phyloP scores from a whole-genome alignment of 2,888 invertebrate genomes.

The Leptinotarsa tumamoca region DNA sequence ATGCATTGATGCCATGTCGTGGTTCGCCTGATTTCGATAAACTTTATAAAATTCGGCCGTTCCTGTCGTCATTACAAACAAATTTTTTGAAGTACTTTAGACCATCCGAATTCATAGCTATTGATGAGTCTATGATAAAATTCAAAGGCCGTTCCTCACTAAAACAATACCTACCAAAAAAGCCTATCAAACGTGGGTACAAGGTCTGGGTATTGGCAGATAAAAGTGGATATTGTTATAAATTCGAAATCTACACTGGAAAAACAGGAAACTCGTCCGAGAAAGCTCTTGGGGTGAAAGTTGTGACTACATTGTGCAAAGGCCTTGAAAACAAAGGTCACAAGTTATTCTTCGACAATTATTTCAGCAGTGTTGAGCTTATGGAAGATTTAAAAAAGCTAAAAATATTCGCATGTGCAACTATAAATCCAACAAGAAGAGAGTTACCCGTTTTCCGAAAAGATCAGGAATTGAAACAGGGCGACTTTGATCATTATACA shows the following conservation, averaged over 20 bases:
- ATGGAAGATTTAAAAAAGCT: too few relatives aligned
- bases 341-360: too few relatives aligned
- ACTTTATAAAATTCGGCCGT: constrained; percentile 40
- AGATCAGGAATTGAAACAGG: constrained; percentile 37
- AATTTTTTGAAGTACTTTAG: not conserved
- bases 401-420: too few relatives aligned
- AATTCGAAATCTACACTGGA: constrained; percentile 32
- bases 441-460: not conserved
- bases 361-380: too few relatives aligned
- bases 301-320: constrained; percentile 44
- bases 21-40: constrained; percentile 34
- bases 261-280: constrained; percentile 32
- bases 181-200: constrained; percentile 28
- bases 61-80: not conserved
- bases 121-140: too few relatives aligned
- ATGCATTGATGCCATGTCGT: constrained; percentile 30
- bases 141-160: too few relatives aligned
- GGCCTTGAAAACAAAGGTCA: constrained; percentile 46
- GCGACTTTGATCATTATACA: constrained; percentile 32
- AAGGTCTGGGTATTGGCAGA: constrained; percentile 31
- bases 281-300: constrained; percentile 27
- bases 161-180: not conserved
- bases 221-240: constrained; percentile 25
- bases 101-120: not conserved
- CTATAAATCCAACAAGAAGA: too few relatives aligned